Conservation (phyloP, 2,113 vertebrate genomes). For the Apaloderma vittatum region DNA sequence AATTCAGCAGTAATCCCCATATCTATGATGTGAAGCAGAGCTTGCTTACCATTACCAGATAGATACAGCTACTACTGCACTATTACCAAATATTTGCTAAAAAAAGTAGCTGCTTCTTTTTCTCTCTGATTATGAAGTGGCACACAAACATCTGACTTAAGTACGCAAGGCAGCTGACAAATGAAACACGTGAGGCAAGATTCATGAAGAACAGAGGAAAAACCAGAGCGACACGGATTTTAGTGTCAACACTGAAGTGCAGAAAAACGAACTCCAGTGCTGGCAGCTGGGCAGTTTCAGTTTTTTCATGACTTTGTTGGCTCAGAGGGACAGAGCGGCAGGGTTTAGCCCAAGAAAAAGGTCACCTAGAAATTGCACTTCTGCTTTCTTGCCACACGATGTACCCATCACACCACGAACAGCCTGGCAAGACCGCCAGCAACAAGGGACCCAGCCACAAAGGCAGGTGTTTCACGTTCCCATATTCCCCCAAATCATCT, state of each 20-base stretch:
- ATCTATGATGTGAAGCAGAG: background rate
- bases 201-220: background rate
- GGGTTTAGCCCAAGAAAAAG: background rate
- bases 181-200: background rate
- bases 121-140: background rate
- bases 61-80: background rate
- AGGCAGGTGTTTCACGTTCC: background rate
- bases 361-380: conserved; percentile 1
- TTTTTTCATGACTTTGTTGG: background rate
- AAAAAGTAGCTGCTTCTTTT: background rate
- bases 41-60: too few species aligned
- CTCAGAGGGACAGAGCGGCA: background rate
- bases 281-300: background rate
- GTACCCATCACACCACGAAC: conserved; percentile 10
- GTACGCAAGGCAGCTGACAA: background rate
- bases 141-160: background rate
- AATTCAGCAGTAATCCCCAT: background rate
- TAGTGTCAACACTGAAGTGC: background rate
- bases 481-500: background rate
- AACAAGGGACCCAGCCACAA: fast-evolving
- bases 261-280: background rate
- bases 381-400: conserved; percentile 45
- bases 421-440: background rate
- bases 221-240: background rate
- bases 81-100: background rate